These are phyloP conservation scores for Agriopis leucophaearia DNA, from an alignment of 2,888 invertebrate species.

Conservation along the genomic window DNA sequence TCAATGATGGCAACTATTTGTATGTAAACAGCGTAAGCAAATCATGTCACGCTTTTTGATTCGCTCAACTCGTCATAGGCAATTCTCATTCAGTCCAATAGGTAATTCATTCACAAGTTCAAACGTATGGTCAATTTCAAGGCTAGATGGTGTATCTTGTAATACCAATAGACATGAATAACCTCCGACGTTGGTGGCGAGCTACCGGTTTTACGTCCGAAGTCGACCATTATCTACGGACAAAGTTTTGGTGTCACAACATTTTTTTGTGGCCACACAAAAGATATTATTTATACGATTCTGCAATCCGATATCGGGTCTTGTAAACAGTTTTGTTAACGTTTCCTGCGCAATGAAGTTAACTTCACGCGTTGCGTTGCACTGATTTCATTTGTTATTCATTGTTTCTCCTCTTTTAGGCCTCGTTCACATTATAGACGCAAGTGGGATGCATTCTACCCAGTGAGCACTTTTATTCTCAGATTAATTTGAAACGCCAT, in stretches of 20 bases:
- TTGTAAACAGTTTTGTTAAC: conserved; percentile 33
- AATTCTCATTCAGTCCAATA: conserved; percentile 64
- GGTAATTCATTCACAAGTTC: conserved; percentile 68
- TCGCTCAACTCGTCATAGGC: conserved; percentile 57
- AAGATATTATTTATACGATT: conserved; percentile 63
- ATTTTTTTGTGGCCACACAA: conserved; percentile 64
- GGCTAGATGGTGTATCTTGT: conserved; percentile 64
- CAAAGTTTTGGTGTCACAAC: conserved; percentile 68
- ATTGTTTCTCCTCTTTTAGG: conserved; percentile 9
- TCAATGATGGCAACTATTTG: conserved; percentile 36
- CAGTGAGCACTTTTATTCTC: too few relatives aligned
- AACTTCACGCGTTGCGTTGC: conserved; percentile 7
- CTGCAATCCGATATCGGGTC: conserved; percentile 61
- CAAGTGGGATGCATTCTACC: too few relatives aligned
- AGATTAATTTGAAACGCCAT: too few relatives aligned
- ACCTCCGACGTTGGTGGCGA: conserved; percentile 61
- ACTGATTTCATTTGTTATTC: conserved; percentile 19
- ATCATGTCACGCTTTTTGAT: conserved; percentile 58
- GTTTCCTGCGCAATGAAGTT: conserved; percentile 20
- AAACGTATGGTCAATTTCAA: conserved; percentile 63
- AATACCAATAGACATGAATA: conserved; percentile 55
- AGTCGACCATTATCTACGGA: conserved; percentile 65
- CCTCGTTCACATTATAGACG: too few relatives aligned
- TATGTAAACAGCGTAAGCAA: conserved; percentile 44
- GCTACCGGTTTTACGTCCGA: conserved; percentile 80